Percentiles rank a stretch among this genome's conserved stretches.
Conservation (phyloP, 2,888 invertebrate species). For the Phorcus lineatus region DNA sequence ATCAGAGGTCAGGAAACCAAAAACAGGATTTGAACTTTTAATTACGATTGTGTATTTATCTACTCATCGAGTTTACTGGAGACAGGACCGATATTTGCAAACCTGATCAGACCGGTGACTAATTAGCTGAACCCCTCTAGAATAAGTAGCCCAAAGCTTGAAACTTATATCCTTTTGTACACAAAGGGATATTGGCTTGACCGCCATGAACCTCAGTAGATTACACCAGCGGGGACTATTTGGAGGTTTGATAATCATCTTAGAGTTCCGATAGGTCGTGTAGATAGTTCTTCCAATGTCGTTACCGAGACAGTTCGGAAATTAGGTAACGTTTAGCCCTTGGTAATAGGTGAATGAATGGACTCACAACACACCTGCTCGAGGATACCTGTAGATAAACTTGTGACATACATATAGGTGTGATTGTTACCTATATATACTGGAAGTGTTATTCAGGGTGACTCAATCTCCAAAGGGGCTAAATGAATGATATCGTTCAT, state of each 20-base stretch:
- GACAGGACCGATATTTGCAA: neutral
- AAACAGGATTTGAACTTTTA: neutral
- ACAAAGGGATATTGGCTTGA: neutral
- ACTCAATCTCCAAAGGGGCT: too few species aligned
- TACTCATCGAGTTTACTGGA: neutral
- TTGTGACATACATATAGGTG: too few species aligned
- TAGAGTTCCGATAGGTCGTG: neutral
- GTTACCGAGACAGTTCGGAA: neutral
- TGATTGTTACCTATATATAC: too few species aligned
- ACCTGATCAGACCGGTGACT: neutral
- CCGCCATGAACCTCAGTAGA: neutral
- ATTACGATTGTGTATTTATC: neutral
- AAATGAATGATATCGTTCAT: too few species aligned
- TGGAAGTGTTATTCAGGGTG: too few species aligned
- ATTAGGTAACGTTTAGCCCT: neutral
- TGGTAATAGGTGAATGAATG: neutral
- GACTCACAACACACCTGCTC: too few species aligned
- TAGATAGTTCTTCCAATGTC: neutral
- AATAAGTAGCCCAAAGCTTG: neutral
- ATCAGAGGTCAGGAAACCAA: neutral
- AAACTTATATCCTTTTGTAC: neutral
- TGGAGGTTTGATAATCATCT: neutral
- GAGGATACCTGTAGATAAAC: too few species aligned
- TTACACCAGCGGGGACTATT: neutral
- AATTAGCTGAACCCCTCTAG: constrained; percentile 1